Base-by-base conservation (phyloP, 2,797 vertebrate species). In the Agapornis canus region DNA sequence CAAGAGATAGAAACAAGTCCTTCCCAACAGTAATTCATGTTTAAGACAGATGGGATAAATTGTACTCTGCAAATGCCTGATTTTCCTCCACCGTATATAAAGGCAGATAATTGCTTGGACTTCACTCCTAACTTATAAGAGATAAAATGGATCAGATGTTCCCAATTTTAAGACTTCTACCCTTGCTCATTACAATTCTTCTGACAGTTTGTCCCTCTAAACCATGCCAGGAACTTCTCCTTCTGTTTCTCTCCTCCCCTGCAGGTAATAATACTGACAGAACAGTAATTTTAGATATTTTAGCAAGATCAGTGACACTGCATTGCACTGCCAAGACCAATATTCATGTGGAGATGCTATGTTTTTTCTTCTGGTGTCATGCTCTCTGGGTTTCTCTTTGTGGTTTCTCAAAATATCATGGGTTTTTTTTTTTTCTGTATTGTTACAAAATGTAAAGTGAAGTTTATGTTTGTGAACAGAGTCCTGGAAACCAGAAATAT, bases 311-410 rank as follows among this genome's bases (percentile, higher is more conserved):
- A 86, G 32, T 48, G 47, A 76, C 76, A 76, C 70, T 68, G 32
- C 48, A 42, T 37, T 91, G 49, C 43, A 37, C 54, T 86, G 94
- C 96, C 95, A 97, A 96, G 85, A 90, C 82, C 82, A 96, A 96
- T 79, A 94, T 52, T 94, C 82, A 56, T 82, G 84, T 56, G 49
- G 91, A 89, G 92, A 95, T 87, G 10, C 21, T 86, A 19, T 93
- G 82, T 92, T 95, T 95, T 95, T 68, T 60, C 65, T 96, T 86
- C 86, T 94, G 39, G 61, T 88, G 72, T 92, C 72, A 78, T 56
- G 65, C 8, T 13, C 35, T 89, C 84, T 78, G 75, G 35, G 39
- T 86, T 91, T 95, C 45, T 85, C 52, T 89, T 80, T 81, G 82
- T 83, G 87, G 84, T 92, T 96, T 92, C 69, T 89, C 17, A 1